Evolutionary conservation across 2,113 vertebrate genomes (phyloP), one percentile per base, ranked within the genome.

Genomic region (Neodon shergylaensis): DNA sequence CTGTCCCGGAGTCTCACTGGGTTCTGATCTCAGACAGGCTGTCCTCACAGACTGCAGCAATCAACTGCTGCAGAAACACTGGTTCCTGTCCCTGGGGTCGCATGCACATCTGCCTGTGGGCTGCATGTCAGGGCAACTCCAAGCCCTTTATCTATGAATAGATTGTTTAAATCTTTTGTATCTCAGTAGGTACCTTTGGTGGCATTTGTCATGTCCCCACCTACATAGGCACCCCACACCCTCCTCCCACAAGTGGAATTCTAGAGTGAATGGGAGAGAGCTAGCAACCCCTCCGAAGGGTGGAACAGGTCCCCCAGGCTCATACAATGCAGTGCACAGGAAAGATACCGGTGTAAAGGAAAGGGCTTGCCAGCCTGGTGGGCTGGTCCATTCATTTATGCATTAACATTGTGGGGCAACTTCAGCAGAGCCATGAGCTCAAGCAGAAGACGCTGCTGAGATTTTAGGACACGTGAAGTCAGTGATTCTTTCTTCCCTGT

Each of bases 91-190:
- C 33, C 24, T 0, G 49, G 33, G 0, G 12, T 63, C 54, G 1
- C 4, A 0, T 22, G 1, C 21, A 65, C 3, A 12, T 74, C 33
- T 16, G 47, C 54, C 31, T 47, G 0, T 0, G 4, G 5, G 2
- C 7, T 8, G 31, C 0, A 42, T 7, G 1, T 33, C 33, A 0
- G 52, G 11, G 33, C 39, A 36, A 3, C 16, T 68, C 28, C 22
- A 9, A 7, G 16, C 54, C 78, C 24, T 28, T 22, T 74, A 52
- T 39, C 28, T 31, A 6, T 26, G 24, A 76, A 7, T 47, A 83
- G 65, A 68, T 17, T 24, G 28, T 42, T 74, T 22, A 47, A 63
- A 31, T 54, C 22, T 52, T 42, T 58, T 16, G 4, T 77, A 44
- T 47, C 28, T 72, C 81, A 26, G 49, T 39, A 42, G 65, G 17